These are phyloP conservation scores for Gouania willdenowi DNA, from an alignment of 2,797 vertebrate genomes.

Conservation along the genomic window DNA sequence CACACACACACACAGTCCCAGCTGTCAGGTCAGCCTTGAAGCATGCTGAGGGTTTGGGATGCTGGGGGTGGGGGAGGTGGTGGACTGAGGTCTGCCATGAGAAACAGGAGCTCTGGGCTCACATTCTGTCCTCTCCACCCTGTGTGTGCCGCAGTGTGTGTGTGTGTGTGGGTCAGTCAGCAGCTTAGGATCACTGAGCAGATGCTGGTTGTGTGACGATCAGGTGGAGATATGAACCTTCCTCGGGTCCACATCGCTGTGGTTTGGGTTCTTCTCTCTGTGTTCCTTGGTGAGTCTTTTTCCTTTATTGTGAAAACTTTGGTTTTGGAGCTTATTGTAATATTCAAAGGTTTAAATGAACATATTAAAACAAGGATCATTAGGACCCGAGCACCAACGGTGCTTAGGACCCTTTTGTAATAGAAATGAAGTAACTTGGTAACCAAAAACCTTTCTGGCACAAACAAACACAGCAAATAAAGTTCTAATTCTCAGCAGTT, in stretches of 20 bases:
- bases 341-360: no score
- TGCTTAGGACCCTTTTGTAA: no score
- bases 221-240: constrained; percentile 42
- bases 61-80: constrained; percentile 3
- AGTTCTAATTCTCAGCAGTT: no score
- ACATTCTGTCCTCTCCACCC: constrained; percentile 12
- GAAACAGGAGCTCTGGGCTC: constrained; percentile 45
- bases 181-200: constrained; percentile 15
- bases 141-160: constrained; percentile 2
- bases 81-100: constrained; percentile 8
- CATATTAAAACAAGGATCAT: no score
- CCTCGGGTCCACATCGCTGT: constrained; percentile 25
- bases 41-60: constrained; percentile 25
- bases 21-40: constrained; percentile 41
- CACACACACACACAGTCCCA: constrained; percentile 18
- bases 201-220: not conserved
- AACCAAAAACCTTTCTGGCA: no score
- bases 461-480: no score
- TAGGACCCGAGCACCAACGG: no score
- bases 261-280: constrained; percentile 21
- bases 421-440: no score
- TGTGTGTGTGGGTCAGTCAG: not conserved
- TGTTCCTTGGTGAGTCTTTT: constrained; percentile 45
- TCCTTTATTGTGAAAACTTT: no score
- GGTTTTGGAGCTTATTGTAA: no score